phyloP scores from a whole-genome alignment of 2,888 invertebrate species.

The Caenorhabditis uteleia region DNA sequence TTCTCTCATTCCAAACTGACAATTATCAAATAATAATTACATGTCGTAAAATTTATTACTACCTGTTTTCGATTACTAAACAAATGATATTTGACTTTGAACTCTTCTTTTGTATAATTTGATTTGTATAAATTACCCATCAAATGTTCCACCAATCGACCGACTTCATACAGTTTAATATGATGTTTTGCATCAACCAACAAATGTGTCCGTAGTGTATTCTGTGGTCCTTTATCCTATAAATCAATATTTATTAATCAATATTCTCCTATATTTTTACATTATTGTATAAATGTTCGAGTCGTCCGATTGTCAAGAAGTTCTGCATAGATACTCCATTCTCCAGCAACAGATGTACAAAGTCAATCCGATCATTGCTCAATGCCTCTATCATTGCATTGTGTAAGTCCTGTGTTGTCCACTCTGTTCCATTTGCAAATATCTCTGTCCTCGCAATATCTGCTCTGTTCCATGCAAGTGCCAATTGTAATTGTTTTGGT shows the following conservation, averaged over 20 bases:
- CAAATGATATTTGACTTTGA: conserved; percentile 72
- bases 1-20: conserved; percentile 33
- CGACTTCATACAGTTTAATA: conserved; percentile 70
- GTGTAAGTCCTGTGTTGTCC: conserved; percentile 90
- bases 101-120: conserved; percentile 90
- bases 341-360: conserved; percentile 92
- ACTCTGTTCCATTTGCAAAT: conserved; percentile 75
- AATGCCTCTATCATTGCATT: conserved; percentile 99
- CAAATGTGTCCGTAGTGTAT: conserved; percentile 76
- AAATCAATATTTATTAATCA: too few relatives aligned
- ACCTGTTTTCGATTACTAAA: conserved; percentile 51
- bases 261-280: too few relatives aligned
- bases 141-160: conserved; percentile 92
- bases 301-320: conserved; percentile 90
- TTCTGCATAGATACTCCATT: conserved; percentile 97
- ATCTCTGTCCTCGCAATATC: conserved; percentile 91
- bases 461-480: conserved; percentile 95
- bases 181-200: conserved; percentile 28
- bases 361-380: conserved; percentile 98
- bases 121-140: conserved; percentile 98
- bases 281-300: conserved; percentile 91
- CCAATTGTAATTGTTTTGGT: conserved; percentile 82
- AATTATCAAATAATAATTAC: conserved; percentile 1
- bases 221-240: conserved; percentile 81
- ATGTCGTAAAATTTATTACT: neutral